Conservation (phyloP, 2,888 invertebrate genomes). For the Drosophila paranaensis region DNA sequence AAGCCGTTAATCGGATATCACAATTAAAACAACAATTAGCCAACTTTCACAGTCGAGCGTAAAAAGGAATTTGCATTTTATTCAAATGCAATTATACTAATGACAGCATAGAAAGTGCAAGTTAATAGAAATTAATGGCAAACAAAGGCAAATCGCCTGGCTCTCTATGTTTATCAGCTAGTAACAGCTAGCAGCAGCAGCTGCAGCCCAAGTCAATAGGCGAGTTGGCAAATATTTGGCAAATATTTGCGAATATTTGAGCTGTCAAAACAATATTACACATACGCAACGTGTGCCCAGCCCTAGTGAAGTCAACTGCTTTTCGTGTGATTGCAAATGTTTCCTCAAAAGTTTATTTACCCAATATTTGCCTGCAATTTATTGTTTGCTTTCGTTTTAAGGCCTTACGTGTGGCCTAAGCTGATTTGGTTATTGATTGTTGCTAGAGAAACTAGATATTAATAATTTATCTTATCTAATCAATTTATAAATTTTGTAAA, state of each 20-base stretch:
- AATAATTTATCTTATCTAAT: background rate
- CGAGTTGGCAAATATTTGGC: constrained; percentile 46
- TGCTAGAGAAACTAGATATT: background rate
- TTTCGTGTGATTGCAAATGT: constrained; percentile 28
- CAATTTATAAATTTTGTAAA: constrained; percentile 4
- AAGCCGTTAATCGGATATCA: constrained; percentile 13
- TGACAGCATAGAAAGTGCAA: constrained; percentile 29
- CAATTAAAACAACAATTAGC: constrained; percentile 54
- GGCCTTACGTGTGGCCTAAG: background rate
- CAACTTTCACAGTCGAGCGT: constrained; percentile 28
- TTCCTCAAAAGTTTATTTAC: background rate
- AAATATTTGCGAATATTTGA: constrained; percentile 63
- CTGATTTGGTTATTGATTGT: background rate
- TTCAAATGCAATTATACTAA: constrained; percentile 54
- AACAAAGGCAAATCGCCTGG: constrained; percentile 33
- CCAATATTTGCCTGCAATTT: background rate
- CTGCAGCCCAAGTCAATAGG: constrained; percentile 33
- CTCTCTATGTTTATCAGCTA: constrained; percentile 18
- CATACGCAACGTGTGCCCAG: constrained; percentile 47
- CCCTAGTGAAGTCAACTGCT: constrained; percentile 14
- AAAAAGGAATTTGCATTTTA: constrained; percentile 34
- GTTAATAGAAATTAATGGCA: constrained; percentile 46
- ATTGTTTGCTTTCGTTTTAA: background rate
- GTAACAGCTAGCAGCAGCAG: background rate
- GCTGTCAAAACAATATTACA: constrained; percentile 45